These are phyloP conservation scores for Oreotrochilus melanogaster DNA, from an alignment of 2,113 vertebrate genomes.

Conservation along the genomic window DNA sequence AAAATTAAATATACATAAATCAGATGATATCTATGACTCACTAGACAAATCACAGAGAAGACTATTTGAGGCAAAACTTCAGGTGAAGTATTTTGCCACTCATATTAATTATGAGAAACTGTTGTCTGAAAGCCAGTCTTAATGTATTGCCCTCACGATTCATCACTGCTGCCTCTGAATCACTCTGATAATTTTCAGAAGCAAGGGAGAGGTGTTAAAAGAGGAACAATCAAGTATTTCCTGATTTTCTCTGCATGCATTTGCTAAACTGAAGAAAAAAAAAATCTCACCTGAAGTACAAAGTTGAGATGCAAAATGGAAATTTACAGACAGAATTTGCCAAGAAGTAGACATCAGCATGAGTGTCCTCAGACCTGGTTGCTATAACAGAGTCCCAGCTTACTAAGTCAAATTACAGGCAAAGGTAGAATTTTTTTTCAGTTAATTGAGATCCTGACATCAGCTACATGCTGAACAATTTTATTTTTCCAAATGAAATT, in stretches of 20 bases:
- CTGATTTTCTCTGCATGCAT: neutral
- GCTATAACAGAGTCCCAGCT: accelerated
- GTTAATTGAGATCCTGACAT: neutral
- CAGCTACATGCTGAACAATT: neutral
- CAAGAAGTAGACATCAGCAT: neutral
- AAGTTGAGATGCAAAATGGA: neutral
- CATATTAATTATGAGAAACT: slow-evolving; percentile 64
- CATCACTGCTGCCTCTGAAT: slow-evolving; percentile 53
- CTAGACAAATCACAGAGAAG: slow-evolving; percentile 36
- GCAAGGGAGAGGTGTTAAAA: slow-evolving; percentile 21
- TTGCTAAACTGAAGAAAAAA: neutral
- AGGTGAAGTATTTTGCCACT: slow-evolving; percentile 51
- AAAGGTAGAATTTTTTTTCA: neutral
- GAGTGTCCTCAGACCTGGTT: neutral
- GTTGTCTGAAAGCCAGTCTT: slow-evolving; percentile 50
- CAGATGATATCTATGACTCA: slow-evolving; percentile 61
- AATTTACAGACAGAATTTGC: neutral
- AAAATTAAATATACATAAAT: slow-evolving; percentile 42
- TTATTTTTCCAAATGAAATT: neutral
- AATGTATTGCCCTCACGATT: slow-evolving; percentile 49
- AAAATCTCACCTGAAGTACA: neutral
- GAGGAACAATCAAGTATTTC: slow-evolving; percentile 28
- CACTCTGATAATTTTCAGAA: slow-evolving; percentile 46
- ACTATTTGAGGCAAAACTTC: slow-evolving; percentile 48
- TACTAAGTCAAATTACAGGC: neutral